A percentile compares a stretch with the other conserved stretches of the same genome.
phyloP scores from a whole-genome alignment of 1,140 invertebrate genomes.

The Formica exsecta region DNA sequence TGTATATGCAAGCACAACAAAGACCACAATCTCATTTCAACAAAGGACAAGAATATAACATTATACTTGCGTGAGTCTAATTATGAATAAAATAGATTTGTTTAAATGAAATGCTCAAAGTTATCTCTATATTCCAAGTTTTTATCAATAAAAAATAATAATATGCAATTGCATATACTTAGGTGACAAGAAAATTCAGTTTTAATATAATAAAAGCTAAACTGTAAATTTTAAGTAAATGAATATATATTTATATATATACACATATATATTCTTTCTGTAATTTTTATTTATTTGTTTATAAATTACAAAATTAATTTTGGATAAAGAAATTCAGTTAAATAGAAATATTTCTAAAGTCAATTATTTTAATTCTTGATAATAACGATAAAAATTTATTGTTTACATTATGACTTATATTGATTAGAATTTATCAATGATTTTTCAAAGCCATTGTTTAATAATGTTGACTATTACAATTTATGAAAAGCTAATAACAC shows the following conservation, averaged over 20 bases:
- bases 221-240: too few relatives aligned
- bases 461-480: too few relatives aligned
- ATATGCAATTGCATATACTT: not conserved
- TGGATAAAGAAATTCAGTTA: too few relatives aligned
- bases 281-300: too few relatives aligned
- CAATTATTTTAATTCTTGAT: not conserved
- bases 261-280: too few relatives aligned
- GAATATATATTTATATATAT: too few relatives aligned
- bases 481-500: too few relatives aligned
- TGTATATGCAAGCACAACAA: not conserved
- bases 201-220: too few relatives aligned
- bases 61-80: not conserved
- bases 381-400: not conserved
- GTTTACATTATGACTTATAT: not conserved
- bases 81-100: not conserved
- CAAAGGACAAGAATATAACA: not conserved
- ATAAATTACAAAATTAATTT: too few relatives aligned
- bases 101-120: not conserved
- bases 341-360: not conserved
- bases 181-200: not conserved
- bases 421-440: not conserved
- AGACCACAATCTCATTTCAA: not conserved
- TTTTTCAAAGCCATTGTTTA: too few relatives aligned
- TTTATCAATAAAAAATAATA: not conserved
- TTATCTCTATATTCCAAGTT: not conserved